phyloP scores from a whole-genome alignment of 2,888 invertebrate genomes.

The Rhogogaster chlorosoma region DNA sequence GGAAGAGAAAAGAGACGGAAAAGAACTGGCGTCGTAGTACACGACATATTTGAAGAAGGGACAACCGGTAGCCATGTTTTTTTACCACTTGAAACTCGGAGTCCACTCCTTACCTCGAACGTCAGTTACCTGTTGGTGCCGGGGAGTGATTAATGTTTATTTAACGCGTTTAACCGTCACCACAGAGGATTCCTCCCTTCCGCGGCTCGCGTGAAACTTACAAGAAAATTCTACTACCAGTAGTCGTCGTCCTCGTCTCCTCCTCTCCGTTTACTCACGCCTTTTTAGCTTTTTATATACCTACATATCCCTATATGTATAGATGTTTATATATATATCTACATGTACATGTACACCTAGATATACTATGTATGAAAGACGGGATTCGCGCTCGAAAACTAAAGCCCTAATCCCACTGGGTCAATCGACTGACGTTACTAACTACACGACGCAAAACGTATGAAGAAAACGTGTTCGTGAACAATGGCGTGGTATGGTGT shows the following conservation, averaged over 20 bases:
- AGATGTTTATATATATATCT: not conserved
- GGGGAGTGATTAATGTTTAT: slow-evolving; percentile 46
- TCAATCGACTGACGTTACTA: no score
- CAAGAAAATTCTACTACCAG: slow-evolving; percentile 8
- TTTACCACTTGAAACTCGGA: slow-evolving; percentile 42
- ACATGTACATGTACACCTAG: not conserved
- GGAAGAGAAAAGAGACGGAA: not conserved
- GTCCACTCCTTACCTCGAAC: slow-evolving; percentile 6
- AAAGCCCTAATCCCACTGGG: no score
- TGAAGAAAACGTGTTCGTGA: not conserved
- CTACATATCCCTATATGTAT: no score
- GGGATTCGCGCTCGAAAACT: not conserved
- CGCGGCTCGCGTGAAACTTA: slow-evolving; percentile 11
- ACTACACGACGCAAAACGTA: not conserved
- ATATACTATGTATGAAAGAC: not conserved
- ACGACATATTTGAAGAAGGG: slow-evolving; percentile 53
- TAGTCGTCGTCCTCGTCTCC: not conserved
- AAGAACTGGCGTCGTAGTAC: slow-evolving; percentile 22
- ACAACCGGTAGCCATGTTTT: slow-evolving; percentile 55
- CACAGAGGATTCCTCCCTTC: slow-evolving; percentile 10
- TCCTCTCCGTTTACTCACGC: not conserved
- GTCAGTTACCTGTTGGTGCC: not conserved
- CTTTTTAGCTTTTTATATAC: not conserved
- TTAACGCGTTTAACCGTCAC: slow-evolving; percentile 42
- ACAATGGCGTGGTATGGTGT: no score